Percentiles rank a stretch among this genome's conserved stretches.
Evolutionary conservation across 92 coral and sea anemone genomes (phyloP).

Genomic region (Epizoanthus fatuus): DNA sequence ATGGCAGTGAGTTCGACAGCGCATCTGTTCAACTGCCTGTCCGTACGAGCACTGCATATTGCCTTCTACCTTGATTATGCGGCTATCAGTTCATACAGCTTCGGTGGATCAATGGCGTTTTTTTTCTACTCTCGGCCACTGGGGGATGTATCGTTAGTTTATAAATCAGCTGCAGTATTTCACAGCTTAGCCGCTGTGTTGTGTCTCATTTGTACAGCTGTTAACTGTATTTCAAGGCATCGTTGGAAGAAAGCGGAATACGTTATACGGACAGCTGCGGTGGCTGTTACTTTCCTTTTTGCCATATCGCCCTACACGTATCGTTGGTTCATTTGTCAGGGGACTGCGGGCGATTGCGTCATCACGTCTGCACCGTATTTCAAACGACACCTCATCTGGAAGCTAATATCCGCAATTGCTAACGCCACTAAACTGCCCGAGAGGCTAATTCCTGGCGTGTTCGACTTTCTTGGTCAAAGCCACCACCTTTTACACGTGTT

Average conservation of each 20-base stretch:
- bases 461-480: constrained; percentile 40
- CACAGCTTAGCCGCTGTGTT: constrained; percentile 20
- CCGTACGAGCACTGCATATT: constrained; percentile 50
- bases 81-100: constrained; percentile 53
- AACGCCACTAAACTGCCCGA: constrained; percentile 41
- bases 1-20: constrained; percentile 63
- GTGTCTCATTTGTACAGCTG: constrained; percentile 24
- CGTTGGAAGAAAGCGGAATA: constrained; percentile 26
- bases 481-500: constrained; percentile 28
- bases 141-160: constrained; percentile 26
- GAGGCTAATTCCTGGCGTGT: constrained; percentile 33
- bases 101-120: constrained; percentile 56
- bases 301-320: constrained; percentile 35
- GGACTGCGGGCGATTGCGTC: neutral
- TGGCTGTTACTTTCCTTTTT: constrained; percentile 4
- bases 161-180: constrained; percentile 11
- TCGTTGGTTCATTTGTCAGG: constrained; percentile 20
- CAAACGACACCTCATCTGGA: constrained; percentile 40
- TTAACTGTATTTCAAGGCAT: constrained; percentile 43
- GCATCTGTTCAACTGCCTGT: constrained; percentile 60
- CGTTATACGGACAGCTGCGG: constrained; percentile 25
- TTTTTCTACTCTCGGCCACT: constrained; percentile 64
- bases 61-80: constrained; percentile 63
- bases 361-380: constrained; percentile 22
- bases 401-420: constrained; percentile 33